Evolutionary conservation across 2,888 invertebrate genomes (phyloP), one percentile per base, ranked within the genome.

Genomic region (Yponomeuta cagnagella): DNA sequence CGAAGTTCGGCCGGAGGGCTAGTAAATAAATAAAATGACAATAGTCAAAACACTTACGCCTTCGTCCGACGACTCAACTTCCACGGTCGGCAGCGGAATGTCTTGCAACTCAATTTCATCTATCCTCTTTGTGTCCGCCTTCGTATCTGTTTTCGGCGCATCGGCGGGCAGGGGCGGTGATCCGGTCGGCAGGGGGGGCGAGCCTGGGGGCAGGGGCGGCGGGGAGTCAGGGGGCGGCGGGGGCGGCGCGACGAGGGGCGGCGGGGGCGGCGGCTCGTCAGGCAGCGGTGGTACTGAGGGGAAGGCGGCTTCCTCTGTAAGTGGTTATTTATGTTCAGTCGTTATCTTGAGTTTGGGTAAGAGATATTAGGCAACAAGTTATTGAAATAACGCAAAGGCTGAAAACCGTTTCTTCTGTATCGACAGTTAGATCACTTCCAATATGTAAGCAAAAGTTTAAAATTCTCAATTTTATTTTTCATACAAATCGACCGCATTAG

Each of bases 241-340:
- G 10, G 70, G 9, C 68, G 71, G 71, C 0, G 84, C 85, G 0
- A 84, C 85, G 0, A 82, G 84, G 0, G 83, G 82, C 2, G 83
- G 80, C 1, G 84, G 84, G 0, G 85, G 86, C 2, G 88, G 88
- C 5, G 85, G 88, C 48, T 93, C 89, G 73, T 90, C 92, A 0
- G 92, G 92, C 4, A 92, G 78, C 0, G 92, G 91, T 0, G 92
- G 92, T 5, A 88, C 85, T 1, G 87, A 89, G 2, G 90, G 88
- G 72, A 92, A 92, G 43, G 79, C 86, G 48, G 81, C 76, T 37
- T 75, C 74, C 77, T 90, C 91, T 91, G 82, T 15, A 79, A 78
- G 43, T 8, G 43, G 43, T 43, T 8, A 5, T 43, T 43, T 8
- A 5, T 43, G 43, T 8, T 43, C 37, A 4, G 9, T 5, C 8